These are phyloP conservation scores for Porites lutea DNA, from an alignment of 64 coral and sea anemone genomes.

Conservation along the genomic window DNA sequence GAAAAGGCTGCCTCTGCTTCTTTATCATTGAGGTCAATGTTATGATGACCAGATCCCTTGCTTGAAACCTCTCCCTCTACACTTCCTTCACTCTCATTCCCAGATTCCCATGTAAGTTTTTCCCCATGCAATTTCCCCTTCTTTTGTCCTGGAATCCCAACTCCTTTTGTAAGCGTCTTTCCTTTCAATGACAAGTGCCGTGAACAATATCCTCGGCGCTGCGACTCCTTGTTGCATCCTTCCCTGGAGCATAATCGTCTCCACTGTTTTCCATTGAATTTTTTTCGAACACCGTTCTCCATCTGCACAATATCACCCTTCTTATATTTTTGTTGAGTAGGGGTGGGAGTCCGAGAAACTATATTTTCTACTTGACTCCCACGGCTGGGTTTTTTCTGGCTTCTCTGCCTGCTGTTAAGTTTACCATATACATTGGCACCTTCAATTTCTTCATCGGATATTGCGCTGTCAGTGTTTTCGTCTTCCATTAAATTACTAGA, in stretches of 20 bases:
- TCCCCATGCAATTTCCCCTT: slow-evolving; percentile 79
- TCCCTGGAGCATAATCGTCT: slow-evolving; percentile 92
- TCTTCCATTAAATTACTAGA: slow-evolving; percentile 46
- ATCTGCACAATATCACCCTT: slow-evolving; percentile 98
- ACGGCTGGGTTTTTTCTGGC: slow-evolving; percentile 26
- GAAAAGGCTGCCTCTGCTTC: slow-evolving; percentile 92
- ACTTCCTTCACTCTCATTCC: slow-evolving; percentile 96
- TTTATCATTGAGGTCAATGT: slow-evolving; percentile 76
- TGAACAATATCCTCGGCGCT: slow-evolving; percentile 94
- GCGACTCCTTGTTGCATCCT: slow-evolving; percentile 94
- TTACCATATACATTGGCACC: slow-evolving; percentile 32
- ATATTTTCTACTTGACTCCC: slow-evolving; percentile 47
- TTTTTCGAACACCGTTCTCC: slow-evolving; percentile 95
- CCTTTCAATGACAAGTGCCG: slow-evolving; percentile 96
- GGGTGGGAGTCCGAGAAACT: slow-evolving; percentile 83
- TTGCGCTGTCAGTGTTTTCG: slow-evolving; percentile 94
- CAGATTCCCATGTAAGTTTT: slow-evolving; percentile 93
- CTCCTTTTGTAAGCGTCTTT: slow-evolving; percentile 68
- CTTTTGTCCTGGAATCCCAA: slow-evolving; percentile 87
- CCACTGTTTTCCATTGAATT: slow-evolving; percentile 99
- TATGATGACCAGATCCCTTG: slow-evolving; percentile 19
- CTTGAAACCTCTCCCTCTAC: slow-evolving; percentile 87
- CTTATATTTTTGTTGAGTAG: slow-evolving; percentile 98
- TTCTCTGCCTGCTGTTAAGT: slow-evolving; percentile 12
- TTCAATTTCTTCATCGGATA: slow-evolving; percentile 95